Percentiles rank a stretch among this genome's conserved stretches.
Conservation (phyloP, 2,113 vertebrate genomes). For the Chionomys nivalis region DNA sequence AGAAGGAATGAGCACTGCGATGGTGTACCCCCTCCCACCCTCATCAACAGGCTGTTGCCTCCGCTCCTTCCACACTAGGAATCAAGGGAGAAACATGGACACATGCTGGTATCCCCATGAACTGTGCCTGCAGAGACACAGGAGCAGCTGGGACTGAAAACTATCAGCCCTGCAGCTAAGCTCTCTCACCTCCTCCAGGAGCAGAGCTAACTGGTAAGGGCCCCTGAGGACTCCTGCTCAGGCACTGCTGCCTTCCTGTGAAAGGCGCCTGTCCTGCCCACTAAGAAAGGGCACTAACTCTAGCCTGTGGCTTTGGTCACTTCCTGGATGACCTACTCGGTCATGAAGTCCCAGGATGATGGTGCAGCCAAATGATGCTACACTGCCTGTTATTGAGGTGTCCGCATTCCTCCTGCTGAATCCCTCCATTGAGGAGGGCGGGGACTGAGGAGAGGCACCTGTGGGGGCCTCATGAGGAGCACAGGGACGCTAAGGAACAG, state of each 20-base stretch:
- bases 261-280: conserved; percentile 13
- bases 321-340: background rate
- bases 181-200: conserved; percentile 61
- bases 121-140: background rate
- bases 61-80: background rate
- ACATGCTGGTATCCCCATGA: background rate
- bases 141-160: background rate
- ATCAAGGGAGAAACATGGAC: background rate
- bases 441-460: background rate
- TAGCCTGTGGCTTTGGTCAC: background rate
- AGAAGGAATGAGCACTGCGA: background rate
- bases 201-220: conserved; percentile 63
- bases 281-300: background rate
- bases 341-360: background rate
- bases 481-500: background rate
- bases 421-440: background rate
- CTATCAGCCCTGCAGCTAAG: background rate
- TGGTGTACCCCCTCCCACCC: background rate
- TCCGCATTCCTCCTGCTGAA: background rate
- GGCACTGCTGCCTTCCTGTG: conserved; percentile 5
- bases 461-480: background rate
- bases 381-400: background rate
- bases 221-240: conserved; percentile 74
- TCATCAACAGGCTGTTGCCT: background rate
- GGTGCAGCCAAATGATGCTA: background rate